phyloP scores from a whole-genome alignment of 2,113 vertebrate genomes.

The Catharus minimus region DNA sequence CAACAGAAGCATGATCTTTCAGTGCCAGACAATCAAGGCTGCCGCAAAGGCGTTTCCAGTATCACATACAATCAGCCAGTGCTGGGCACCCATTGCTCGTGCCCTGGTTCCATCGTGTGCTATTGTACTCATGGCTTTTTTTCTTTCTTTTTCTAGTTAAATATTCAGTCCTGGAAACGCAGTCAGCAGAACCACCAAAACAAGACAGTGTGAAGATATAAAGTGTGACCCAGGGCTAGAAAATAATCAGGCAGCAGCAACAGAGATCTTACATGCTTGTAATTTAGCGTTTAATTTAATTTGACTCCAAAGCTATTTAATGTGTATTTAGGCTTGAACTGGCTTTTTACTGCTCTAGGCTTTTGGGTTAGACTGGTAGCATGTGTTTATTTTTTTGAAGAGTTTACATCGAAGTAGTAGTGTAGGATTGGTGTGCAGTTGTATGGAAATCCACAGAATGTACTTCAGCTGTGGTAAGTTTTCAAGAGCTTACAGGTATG shows the following conservation, averaged over 20 bases:
- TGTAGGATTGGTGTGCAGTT: not conserved
- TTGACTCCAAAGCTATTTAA: constrained; percentile 55
- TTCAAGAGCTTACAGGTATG: not conserved
- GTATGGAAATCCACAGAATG: not conserved
- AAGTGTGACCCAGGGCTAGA: not conserved
- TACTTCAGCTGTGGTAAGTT: not conserved
- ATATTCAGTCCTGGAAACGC: constrained; percentile 79
- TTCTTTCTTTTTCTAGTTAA: constrained; percentile 70
- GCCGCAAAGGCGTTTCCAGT: not conserved
- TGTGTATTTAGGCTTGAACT: constrained; percentile 22
- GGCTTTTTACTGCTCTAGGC: constrained; percentile 51
- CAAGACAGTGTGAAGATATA: constrained; percentile 62
- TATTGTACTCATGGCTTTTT: not conserved
- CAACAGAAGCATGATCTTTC: not conserved
- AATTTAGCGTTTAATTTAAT: constrained; percentile 58
- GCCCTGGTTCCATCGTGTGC: not conserved
- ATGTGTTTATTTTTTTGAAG: constrained; percentile 18
- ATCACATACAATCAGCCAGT: not conserved
- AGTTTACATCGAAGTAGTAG: constrained; percentile 40
- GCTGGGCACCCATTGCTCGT: accelerated
- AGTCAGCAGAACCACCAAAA: constrained; percentile 79
- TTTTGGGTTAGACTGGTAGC: constrained; percentile 17
- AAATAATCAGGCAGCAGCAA: not conserved
- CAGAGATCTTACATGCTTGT: constrained; percentile 22
- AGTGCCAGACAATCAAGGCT: not conserved